Base-by-base conservation (phyloP, 2,888 invertebrate genomes). In the Iselma pallidipennis region DNA sequence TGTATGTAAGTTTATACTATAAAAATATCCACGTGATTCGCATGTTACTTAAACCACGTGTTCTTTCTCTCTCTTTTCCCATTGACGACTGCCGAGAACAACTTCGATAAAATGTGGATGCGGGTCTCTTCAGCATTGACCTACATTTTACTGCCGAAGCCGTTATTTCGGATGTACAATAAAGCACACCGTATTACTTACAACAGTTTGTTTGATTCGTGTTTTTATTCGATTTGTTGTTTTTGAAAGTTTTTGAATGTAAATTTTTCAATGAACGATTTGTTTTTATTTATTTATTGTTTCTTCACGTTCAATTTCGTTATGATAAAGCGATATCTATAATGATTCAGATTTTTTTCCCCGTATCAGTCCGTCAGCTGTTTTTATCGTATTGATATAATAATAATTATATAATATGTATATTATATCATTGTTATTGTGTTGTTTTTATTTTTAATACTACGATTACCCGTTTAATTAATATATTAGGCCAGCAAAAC, bases 401-500 rank as follows among this genome's bases (percentile, higher is more conserved):
- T 10, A 33, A n/a, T n/a, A n/a, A 33, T n/a, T 33, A 16, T 33
- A 14, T 33, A 33, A 33, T 4, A 14, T 33, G 4, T 14, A 33
- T 33, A 33, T 14, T 33, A 14, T 14, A 28, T 28, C 1, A 28
- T 10, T 19, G 4, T 42, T 42, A 31, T 19, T 16, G 10, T 31
- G 2, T 31, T 31, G 2, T 19, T 10, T 21, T 45, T 52, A 57
- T 54, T 37, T 54, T 48, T 84, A 83, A 19, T 49, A 19, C 16
- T 10, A 19, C 10, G n/a, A n/a, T n/a, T n/a, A n/a, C n/a, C n/a
- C n/a, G n/a, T n/a, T n/a, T n/a, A n/a, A n/a, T n/a, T n/a, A n/a
- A n/a, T n/a, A n/a, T n/a, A n/a, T 37, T 45, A 61, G 95, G 95
- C 94, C 81, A 87, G 92, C 92, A 93, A 89, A 95, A 91, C 90